Evolutionary conservation across 92 coral and sea anemone species (phyloP).

Genomic region (Epizoanthus illoricatus): DNA sequence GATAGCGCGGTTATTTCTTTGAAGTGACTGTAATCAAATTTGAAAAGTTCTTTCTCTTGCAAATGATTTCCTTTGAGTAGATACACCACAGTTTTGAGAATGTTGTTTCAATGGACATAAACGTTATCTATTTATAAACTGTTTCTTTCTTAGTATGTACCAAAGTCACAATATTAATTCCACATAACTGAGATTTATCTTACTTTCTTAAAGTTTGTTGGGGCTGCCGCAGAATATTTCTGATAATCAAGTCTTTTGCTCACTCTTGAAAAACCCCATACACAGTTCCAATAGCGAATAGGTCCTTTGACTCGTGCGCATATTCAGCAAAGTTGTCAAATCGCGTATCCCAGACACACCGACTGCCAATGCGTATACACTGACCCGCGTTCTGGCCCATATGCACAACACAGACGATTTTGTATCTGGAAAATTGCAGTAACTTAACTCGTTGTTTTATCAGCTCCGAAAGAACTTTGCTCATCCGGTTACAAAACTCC

Average conservation of each 20-base stretch:
- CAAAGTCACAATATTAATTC: too few relatives aligned
- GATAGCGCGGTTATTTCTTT: too few relatives aligned
- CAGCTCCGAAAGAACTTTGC: conserved; percentile 53
- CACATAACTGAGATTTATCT: too few relatives aligned
- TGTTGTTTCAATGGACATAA: too few relatives aligned
- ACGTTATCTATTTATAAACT: too few relatives aligned
- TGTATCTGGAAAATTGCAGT: conserved; percentile 69
- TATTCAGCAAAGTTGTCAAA: conserved; percentile 73
- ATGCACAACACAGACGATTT: conserved; percentile 59
- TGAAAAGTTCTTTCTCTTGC: too few relatives aligned
- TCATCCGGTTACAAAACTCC: conserved; percentile 50
- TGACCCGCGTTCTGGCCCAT: conserved; percentile 66
- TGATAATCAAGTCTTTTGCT: background rate
- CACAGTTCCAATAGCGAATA: conserved; percentile 69
- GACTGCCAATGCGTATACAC: conserved; percentile 60
- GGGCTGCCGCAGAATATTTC: too few relatives aligned
- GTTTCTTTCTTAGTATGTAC: too few relatives aligned
- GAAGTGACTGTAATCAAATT: too few relatives aligned
- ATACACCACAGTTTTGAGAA: too few relatives aligned
- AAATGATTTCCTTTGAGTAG: too few relatives aligned
- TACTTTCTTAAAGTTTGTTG: too few relatives aligned
- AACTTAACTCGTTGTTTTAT: conserved; percentile 64
- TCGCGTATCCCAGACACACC: conserved; percentile 76
- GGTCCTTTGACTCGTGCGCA: conserved; percentile 48
- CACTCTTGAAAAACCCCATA: conserved; percentile 74